phyloP scores from a whole-genome alignment of 2,113 vertebrate species.

The Lycaon pictus region DNA sequence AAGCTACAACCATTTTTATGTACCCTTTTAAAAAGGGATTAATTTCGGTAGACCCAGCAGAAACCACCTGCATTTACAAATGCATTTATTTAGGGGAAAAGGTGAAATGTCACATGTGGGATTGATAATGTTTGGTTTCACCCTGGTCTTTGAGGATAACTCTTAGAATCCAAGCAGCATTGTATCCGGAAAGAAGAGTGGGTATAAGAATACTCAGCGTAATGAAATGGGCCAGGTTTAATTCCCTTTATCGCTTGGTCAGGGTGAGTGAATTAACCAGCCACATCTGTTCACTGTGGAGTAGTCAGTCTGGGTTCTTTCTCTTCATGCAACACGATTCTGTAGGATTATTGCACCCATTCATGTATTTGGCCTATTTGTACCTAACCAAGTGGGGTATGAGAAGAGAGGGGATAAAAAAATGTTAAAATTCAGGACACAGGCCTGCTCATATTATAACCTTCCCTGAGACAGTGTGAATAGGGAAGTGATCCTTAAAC shows the following conservation, averaged over 20 bases:
- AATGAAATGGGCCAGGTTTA: constrained; percentile 89
- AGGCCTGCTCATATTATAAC: background rate
- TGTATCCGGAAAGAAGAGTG: constrained; percentile 83
- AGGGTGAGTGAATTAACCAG: constrained; percentile 89
- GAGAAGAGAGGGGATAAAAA: background rate
- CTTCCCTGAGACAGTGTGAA: background rate
- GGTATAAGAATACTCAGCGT: constrained; percentile 85
- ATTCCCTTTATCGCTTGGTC: constrained; percentile 90
- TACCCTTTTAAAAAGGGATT: constrained; percentile 73
- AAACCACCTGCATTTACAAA: constrained; percentile 71
- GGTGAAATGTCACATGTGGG: constrained; percentile 84
- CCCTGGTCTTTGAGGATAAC: constrained; percentile 81
- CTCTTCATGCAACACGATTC: constrained; percentile 80
- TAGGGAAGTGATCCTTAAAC: background rate
- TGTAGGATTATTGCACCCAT: constrained; percentile 61
- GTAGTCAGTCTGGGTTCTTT: constrained; percentile 75
- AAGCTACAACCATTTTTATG: constrained; percentile 69
- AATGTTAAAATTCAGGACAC: background rate
- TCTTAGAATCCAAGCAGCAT: constrained; percentile 83
- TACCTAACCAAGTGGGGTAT: background rate
- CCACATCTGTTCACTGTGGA: constrained; percentile 87
- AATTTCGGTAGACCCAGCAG: constrained; percentile 77
- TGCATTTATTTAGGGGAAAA: constrained; percentile 80
- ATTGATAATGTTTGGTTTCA: constrained; percentile 86
- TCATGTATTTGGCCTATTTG: background rate